phyloP scores from a whole-genome alignment of 2,797 vertebrate species.

The Perodicticus potto region DNA sequence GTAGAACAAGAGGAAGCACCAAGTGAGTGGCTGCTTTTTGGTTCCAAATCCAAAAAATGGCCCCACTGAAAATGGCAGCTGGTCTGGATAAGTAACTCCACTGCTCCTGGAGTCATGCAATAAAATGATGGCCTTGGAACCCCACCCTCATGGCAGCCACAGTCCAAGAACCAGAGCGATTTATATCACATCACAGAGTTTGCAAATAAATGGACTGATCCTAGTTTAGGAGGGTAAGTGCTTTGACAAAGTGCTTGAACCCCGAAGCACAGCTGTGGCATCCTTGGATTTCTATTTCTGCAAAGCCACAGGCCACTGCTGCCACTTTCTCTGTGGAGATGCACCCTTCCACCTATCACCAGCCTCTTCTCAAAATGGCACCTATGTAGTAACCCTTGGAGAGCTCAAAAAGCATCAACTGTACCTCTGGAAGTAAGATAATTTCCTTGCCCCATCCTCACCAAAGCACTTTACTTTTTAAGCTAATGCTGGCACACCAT shows the following conservation, averaged over 20 bases:
- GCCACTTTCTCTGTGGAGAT: neutral
- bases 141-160: constrained; percentile 18
- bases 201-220: constrained; percentile 44
- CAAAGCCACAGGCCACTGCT: constrained; percentile 5
- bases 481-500: constrained; percentile 39
- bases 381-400: constrained; percentile 24
- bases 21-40: constrained; percentile 73
- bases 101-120: constrained; percentile 59
- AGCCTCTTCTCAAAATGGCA: constrained; percentile 47
- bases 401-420: constrained; percentile 5
- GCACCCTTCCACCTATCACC: constrained; percentile 2
- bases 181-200: constrained; percentile 51
- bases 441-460: constrained; percentile 49
- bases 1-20: constrained; percentile 78
- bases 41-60: constrained; percentile 72
- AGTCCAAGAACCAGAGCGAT: constrained; percentile 51
- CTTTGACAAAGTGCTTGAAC: constrained; percentile 53
- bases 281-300: constrained; percentile 39
- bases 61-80: constrained; percentile 54
- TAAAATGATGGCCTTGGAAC: constrained; percentile 44
- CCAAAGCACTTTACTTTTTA: constrained; percentile 61
- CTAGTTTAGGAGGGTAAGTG: constrained; percentile 45
- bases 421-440: constrained; percentile 18
- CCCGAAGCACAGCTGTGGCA: constrained; percentile 35
- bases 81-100: constrained; percentile 52